Percentiles rank a stretch among this genome's conserved stretches.
Evolutionary conservation across 30 jellyfish, hydroid and myxozoan genomes (phyloP).

Genomic region (Sanderia malayensis): DNA sequence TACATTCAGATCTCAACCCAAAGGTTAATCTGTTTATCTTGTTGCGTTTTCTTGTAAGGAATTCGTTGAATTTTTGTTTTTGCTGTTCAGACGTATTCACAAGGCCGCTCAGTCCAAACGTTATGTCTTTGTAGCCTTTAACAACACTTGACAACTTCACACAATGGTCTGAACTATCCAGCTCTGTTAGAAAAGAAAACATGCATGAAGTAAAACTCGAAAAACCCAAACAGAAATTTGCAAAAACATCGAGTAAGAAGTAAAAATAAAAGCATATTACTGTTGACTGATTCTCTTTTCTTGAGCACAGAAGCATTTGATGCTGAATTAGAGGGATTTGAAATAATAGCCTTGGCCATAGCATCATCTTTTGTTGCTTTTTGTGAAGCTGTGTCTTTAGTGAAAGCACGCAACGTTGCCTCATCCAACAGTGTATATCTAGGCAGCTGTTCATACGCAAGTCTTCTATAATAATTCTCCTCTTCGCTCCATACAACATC

Average conservation of each 20-base stretch:
- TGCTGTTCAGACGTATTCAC: constrained; percentile 27
- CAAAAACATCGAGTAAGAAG: not conserved
- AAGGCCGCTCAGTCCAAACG: constrained; percentile 51
- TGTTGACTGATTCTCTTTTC: constrained; percentile 35
- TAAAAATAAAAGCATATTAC: not conserved
- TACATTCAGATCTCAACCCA: constrained; percentile 51
- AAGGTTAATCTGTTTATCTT: constrained; percentile 39
- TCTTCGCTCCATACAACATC: constrained; percentile 43
- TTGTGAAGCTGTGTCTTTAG: constrained; percentile 44
- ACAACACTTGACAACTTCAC: constrained; percentile 25
- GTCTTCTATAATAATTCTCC: constrained; percentile 42
- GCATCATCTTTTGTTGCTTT: constrained; percentile 49
- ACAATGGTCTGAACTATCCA: constrained; percentile 27
- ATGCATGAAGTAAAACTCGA: too few relatives aligned
- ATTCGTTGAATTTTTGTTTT: constrained; percentile 20
- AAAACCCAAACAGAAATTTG: too few relatives aligned
- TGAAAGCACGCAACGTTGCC: constrained; percentile 21
- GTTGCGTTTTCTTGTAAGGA: constrained; percentile 7
- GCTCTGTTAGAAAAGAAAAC: too few relatives aligned
- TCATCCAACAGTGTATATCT: constrained; percentile 45
- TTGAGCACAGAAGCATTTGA: constrained; percentile 21
- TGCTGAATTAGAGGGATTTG: not conserved
- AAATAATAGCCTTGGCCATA: constrained; percentile 53
- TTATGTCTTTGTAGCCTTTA: constrained; percentile 34
- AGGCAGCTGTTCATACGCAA: constrained; percentile 65